A percentile compares a stretch with the other conserved stretches of the same genome.
phyloP scores from a whole-genome alignment of 2,113 vertebrate genomes.

The Xiphophorus hellerii region DNA sequence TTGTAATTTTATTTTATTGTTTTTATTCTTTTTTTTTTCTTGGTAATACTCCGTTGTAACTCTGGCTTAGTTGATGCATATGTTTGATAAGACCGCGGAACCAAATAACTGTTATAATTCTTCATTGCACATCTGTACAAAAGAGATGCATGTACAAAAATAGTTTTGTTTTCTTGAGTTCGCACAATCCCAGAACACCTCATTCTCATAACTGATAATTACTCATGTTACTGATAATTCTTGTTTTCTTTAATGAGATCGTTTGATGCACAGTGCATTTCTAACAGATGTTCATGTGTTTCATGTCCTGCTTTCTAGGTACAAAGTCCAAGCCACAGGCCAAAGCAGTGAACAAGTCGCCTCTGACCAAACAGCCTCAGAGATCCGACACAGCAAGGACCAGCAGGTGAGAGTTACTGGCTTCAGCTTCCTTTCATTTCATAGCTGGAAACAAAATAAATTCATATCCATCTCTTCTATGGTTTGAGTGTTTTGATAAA shows the following conservation, averaged over 20 bases:
- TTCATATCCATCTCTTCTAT: too few relatives aligned
- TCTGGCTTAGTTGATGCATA: too few relatives aligned
- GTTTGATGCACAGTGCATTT: not conserved
- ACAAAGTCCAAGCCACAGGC: slow-evolving; percentile 72
- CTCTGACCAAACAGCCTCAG: slow-evolving; percentile 65
- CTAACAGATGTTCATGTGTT: slow-evolving; percentile 7
- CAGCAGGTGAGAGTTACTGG: slow-evolving; percentile 71
- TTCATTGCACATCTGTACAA: not conserved
- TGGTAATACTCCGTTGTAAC: too few relatives aligned
- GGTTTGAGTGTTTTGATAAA: too few relatives aligned
- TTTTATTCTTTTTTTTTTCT: too few relatives aligned
- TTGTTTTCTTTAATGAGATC: too few relatives aligned
- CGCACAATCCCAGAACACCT: not conserved
- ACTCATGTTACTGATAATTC: too few relatives aligned
- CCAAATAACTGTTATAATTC: not conserved
- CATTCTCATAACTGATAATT: too few relatives aligned
- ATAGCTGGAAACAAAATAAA: not conserved
- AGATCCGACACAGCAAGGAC: slow-evolving; percentile 72
- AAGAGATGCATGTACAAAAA: not conserved
- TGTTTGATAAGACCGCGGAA: too few relatives aligned
- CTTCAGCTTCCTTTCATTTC: not conserved
- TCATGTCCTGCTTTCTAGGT: slow-evolving; percentile 59
- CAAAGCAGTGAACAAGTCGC: slow-evolving; percentile 66
- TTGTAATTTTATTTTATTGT: too few relatives aligned
- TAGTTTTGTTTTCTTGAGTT: not conserved